Conservation (phyloP, 2,113 vertebrate genomes). For the Lycaon pictus region DNA sequence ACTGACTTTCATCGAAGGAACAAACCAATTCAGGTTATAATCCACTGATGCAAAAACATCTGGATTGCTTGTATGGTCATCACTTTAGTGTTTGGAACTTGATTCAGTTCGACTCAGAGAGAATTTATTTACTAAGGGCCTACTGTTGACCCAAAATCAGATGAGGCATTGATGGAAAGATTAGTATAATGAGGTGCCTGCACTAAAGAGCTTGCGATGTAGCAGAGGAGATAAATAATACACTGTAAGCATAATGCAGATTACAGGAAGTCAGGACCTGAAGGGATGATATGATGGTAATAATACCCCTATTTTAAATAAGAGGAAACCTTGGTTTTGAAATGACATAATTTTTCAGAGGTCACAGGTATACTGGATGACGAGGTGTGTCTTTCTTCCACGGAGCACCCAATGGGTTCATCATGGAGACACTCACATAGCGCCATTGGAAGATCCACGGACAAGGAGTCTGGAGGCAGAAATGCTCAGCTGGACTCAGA, state of each 20-base stretch:
- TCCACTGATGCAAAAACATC: constrained; percentile 37
- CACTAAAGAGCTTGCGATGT: neutral
- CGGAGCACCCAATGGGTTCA: neutral
- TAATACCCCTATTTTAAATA: neutral
- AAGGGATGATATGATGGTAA: neutral
- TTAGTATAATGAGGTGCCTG: neutral
- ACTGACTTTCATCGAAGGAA: constrained; percentile 29
- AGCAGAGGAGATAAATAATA: neutral
- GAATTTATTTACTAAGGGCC: neutral
- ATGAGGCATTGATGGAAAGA: neutral
- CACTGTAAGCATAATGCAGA: too few species aligned
- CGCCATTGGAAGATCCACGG: neutral
- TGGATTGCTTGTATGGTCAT: constrained; percentile 25
- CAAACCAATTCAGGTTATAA: constrained; percentile 37
- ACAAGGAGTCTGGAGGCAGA: neutral
- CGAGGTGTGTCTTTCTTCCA: neutral
- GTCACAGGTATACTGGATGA: neutral
- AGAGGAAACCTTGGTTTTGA: neutral
- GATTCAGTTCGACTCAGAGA: neutral
- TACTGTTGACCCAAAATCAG: neutral
- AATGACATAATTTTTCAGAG: neutral
- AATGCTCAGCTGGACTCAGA: neutral
- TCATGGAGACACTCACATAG: neutral
- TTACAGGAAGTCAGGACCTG: neutral
- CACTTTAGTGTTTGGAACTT: constrained; percentile 20